Evolutionary conservation across 2,888 invertebrate genomes (phyloP), one percentile per base, ranked within the genome.

Genomic region (Glaucopsyche alexis): DNA sequence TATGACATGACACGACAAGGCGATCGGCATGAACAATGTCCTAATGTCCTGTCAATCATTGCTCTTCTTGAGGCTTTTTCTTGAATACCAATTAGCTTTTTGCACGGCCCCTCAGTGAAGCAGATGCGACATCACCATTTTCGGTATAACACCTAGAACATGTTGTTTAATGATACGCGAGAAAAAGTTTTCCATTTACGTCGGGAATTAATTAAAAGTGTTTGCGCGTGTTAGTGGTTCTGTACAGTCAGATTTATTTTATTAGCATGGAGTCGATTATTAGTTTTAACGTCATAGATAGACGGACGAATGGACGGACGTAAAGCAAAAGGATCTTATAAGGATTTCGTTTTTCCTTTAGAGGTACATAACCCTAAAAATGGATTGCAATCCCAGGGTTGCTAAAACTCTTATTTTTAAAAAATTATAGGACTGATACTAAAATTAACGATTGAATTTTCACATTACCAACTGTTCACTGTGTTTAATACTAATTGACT

Each of bases 21-120:
- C 80, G 83, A 84, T 81, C 81, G 80, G 83, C 85, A 83, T 85
- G 82, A 85, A 81, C 84, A 85, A 85, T 84, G 80, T 82, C 87
- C 89, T 90, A 91, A 91, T 90, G 88, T 87, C 80, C 83, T 91
- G 91, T 90, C 91, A 90, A 90, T 91, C 91, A 91, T 87, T 84
- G 84, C 82, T 84, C 84, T 83, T 80, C 83, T 72, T 71, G 71
- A 69, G 64, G 69, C 78, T 79, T 76, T 77, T 72, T 69, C 71
- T 78, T 77, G 91, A 89, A 91, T 91, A 84, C 81, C 80, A 87
- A 90, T 77, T 76, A 79, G 81, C 79, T 86, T 90, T 90, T 90
- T 89, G 83, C 84, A 81, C 80, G 76, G 75, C 75, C 78, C 79
- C 79, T 75, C 77, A 76, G 73, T 81, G 89, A 86, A 90, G 76